Evolutionary conservation across 53 echinoderm and acorn worm species (phyloP).

Genomic region (Apostichopus leukothele): DNA sequence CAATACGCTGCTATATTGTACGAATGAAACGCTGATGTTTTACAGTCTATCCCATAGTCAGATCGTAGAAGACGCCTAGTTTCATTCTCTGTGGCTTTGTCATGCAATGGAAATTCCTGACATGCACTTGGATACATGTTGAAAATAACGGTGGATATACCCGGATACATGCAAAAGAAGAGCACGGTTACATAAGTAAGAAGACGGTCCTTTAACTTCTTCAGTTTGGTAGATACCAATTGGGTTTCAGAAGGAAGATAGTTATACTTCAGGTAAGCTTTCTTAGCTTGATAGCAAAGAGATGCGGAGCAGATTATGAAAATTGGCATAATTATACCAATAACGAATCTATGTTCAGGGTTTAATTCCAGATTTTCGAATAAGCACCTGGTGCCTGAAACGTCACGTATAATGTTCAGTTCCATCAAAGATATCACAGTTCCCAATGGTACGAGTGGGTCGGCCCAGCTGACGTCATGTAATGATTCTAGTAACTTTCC

Average conservation of each 20-base stretch:
- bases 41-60: constrained; percentile 55
- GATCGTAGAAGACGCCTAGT: constrained; percentile 37
- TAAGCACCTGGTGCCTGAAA: constrained; percentile 8
- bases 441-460: constrained; percentile 1
- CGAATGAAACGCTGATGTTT: constrained; percentile 1
- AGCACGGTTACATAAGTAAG: constrained; percentile 25
- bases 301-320: neutral
- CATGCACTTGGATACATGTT: constrained; percentile 58
- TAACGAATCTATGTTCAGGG: constrained; percentile 13
- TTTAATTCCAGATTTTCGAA: neutral
- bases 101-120: constrained; percentile 50
- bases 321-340: constrained; percentile 19
- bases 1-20: constrained; percentile 54
- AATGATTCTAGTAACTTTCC: constrained; percentile 37
- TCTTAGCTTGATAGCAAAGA: neutral
- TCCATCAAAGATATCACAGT: constrained; percentile 1
- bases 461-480: neutral
- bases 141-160: constrained; percentile 52
- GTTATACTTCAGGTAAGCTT: neutral
- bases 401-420: neutral
- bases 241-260: neutral
- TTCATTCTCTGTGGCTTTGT: neutral
- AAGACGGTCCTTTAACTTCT: neutral
- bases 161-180: constrained; percentile 62
- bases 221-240: constrained; percentile 10